Evolutionary conservation across 2,797 vertebrate species (phyloP), one percentile per base, ranked within the genome.

Genomic region (Choloepus didactylus): DNA sequence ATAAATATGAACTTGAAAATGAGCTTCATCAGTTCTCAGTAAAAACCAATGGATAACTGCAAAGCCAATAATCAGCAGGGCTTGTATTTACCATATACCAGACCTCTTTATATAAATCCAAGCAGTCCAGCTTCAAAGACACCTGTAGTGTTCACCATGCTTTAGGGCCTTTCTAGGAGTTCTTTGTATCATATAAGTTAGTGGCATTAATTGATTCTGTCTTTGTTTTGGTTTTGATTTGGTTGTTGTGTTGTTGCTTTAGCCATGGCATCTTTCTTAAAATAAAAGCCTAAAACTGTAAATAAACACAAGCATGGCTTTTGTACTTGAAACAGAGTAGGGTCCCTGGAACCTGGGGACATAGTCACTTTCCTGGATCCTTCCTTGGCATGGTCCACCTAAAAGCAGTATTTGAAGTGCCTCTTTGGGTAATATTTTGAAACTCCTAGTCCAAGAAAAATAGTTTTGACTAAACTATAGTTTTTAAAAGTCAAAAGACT

Each of bases 301-400:
- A 6, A 41, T 56, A 88, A 67, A 75, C 54, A 21, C 12, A 5
- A 49, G 19, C 23, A 4, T 23, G 60, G 3, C 29, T 60, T 2
- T 14, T 76, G 1, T 44, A 16, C 38, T 27, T n/a, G 29, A 64
- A 82, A 38, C 14, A 49, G 29, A 1, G 46, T 18, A 10, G 21
- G 2, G 6, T 6, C 2, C 15, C 16, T 70, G 8, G 27, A 9
- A 8, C 19, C 3, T 8, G 0, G 44, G 11, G 35, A 15, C 9
- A 27, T 9, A 9, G 11, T 83, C 29, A 27, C 31, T 51, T 18
- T 0, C 5, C 15, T 69, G 7, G 21, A 1, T 10, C 31, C 41
- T 76, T 54, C 1, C 23, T 46, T 54, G 46, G 18, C 2, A 3
- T 59, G 44, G 29, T 23, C 51, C 0, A 64, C 14, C 2, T 62